Evolutionary conservation across 2,113 vertebrate species (phyloP).

Genomic region (Corythornis cristatus): DNA sequence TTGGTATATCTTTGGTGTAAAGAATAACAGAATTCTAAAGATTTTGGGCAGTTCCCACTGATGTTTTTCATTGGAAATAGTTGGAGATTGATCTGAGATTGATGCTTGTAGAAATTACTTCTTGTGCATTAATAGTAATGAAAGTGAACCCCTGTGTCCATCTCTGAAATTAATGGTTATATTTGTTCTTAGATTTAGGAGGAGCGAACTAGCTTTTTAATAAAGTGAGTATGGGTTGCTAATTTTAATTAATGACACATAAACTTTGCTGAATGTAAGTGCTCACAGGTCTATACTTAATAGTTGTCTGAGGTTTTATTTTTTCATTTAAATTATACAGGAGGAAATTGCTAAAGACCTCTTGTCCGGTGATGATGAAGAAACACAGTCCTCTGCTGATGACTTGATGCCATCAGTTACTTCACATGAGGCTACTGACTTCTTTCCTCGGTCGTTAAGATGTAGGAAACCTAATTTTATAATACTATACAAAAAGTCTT

Average conservation of each 20-base stretch:
- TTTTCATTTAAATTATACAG: conserved; percentile 69
- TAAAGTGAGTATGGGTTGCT: not conserved
- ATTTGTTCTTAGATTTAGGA: not conserved
- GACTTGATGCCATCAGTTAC: conserved; percentile 97
- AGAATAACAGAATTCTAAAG: not conserved
- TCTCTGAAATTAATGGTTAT: not conserved
- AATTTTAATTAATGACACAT: not conserved
- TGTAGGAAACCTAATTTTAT: conserved; percentile 80
- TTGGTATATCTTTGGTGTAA: not conserved
- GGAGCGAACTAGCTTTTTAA: not conserved
- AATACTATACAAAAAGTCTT: not conserved
- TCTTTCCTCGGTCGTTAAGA: conserved; percentile 95
- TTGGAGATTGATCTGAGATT: not conserved
- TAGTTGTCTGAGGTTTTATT: not conserved
- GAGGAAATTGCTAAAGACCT: conserved; percentile 99
- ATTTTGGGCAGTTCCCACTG: not conserved
- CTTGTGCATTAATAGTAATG: not conserved
- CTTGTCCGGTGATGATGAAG: conserved; percentile 96
- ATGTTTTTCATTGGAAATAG: not conserved
- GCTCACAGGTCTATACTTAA: not conserved
- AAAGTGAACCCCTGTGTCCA: not conserved
- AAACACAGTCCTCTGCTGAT: conserved; percentile 98
- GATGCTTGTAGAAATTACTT: not conserved
- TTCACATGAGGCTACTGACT: conserved; percentile 94
- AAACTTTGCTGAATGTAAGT: not conserved